Evolutionary conservation across 2,113 vertebrate species (phyloP).

Genomic region (Eudorcas thomsonii): DNA sequence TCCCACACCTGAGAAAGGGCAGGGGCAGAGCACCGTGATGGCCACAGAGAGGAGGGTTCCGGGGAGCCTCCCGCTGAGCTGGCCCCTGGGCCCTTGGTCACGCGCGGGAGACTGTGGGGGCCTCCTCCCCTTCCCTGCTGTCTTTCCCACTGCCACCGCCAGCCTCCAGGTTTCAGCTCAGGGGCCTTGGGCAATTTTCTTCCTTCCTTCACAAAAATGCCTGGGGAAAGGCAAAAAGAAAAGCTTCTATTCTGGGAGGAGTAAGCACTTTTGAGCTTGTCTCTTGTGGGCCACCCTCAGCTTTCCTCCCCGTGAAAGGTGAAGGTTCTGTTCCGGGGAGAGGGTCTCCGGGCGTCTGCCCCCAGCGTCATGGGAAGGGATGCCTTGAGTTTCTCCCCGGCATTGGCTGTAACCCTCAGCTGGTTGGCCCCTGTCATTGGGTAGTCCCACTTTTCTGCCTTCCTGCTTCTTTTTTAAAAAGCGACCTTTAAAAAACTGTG

Average conservation of each 20-base stretch:
- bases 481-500: neutral
- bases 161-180: neutral
- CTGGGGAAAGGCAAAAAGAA: neutral
- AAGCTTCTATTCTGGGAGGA: neutral
- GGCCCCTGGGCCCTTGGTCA: neutral
- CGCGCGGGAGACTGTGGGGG: neutral
- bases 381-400: neutral
- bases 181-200: fast-evolving
- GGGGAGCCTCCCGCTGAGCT: fast-evolving
- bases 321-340: neutral
- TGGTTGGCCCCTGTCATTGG: fast-evolving
- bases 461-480: neutral
- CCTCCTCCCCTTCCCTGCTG: neutral
- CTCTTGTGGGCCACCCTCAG: neutral
- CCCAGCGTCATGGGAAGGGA: too few relatives aligned
- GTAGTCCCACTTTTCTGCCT: neutral
- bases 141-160: too few relatives aligned
- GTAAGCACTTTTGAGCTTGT: neutral
- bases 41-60: neutral
- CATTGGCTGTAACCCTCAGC: fast-evolving
- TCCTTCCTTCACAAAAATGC: neutral
- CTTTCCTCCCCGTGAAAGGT: neutral
- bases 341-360: neutral
- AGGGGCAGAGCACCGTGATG: neutral
- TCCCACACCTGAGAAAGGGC: fast-evolving